Evolutionary conservation across 37 sponge, comb jelly and placozoan genomes (phyloP).

Genomic region (Bolinopsis microptera): DNA sequence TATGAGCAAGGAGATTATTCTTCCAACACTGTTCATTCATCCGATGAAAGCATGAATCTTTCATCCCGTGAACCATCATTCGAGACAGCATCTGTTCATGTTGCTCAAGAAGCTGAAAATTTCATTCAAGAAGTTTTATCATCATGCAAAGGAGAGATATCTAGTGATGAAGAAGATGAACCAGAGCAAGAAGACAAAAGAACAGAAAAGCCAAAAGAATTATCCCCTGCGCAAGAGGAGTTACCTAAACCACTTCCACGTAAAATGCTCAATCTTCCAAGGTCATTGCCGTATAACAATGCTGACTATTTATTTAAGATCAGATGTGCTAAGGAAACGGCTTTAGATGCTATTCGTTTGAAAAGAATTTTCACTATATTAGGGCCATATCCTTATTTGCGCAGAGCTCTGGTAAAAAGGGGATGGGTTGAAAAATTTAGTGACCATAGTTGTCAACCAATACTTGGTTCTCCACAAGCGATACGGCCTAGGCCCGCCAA

Average conservation of each 20-base stretch:
- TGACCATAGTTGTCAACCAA: constrained; percentile 29
- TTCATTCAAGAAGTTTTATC: constrained; percentile 59
- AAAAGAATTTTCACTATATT: constrained; percentile 80
- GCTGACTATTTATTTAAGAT: constrained; percentile 48
- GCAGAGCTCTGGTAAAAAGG: constrained; percentile 72
- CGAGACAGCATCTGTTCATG: constrained; percentile 52
- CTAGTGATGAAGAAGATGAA: constrained; percentile 22
- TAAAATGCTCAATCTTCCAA: constrained; percentile 28
- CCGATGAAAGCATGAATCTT: constrained; percentile 21
- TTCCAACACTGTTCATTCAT: background rate
- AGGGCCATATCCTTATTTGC: constrained; percentile 79
- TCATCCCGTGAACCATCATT: constrained; percentile 45
- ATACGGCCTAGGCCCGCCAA: constrained; percentile 47
- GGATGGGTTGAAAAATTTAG: constrained; percentile 88
- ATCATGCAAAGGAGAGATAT: constrained; percentile 7
- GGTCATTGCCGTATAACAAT: constrained; percentile 16
- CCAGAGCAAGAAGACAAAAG: background rate
- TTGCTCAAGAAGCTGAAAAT: constrained; percentile 51
- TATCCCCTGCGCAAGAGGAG: background rate
- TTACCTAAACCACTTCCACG: background rate
- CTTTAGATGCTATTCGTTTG: constrained; percentile 62
- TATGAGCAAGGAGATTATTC: background rate
- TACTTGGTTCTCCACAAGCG: constrained; percentile 44
- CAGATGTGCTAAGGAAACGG: constrained; percentile 63
- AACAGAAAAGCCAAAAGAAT: too few relatives aligned